Base-by-base conservation (phyloP, 2,888 invertebrate genomes). In the Sicus ferrugineus region DNA sequence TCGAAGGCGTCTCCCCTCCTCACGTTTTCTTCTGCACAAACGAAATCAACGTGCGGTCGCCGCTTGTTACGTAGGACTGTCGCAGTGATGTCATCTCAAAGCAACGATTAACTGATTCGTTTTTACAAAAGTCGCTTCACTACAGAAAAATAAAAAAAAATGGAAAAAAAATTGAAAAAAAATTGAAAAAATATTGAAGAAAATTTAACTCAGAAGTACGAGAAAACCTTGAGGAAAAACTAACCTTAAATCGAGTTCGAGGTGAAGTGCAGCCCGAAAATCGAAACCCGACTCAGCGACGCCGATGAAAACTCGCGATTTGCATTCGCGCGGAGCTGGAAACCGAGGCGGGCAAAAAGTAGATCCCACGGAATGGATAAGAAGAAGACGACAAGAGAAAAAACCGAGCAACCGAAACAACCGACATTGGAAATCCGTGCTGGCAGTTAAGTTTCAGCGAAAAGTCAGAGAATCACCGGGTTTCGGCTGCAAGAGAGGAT, bases 311-410 rank as follows among this genome's bases (percentile, higher is more conserved):
- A 26, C 38, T 21, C 23, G n/a, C n/a, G 42, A 61, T 42, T 61
- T 59, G 19, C 21, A 38, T 61, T 61, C 42, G 11, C 5, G 21
- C 16, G 28, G 11, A 42, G 16, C 3, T 5, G n/a, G 14, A 56
- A 34, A 42, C 7, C 16, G 28, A 56, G 26, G 23, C 16, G 9
- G 26, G 42, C 42, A 31, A 34, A 59, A 31, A 59, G 19, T 34
- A 34, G 59, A 59, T 59, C n/a, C 3, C n/a, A 34, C 19, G 23
- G 34, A 59, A 7, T 34, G 21, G 59, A 59, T 59, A 21, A 59
- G 34, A 4, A 5, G 7, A 34, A n/a, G 11, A 59, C 23, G n/a
- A 56, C 56, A 54, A 54, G 16, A n/a, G n/a, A 1, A 56, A 30
- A 23, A 14, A 26, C 26, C 26, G 5, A 16, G 16, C 42, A 42